These are phyloP conservation scores for Otocyon megalotis DNA, from an alignment of 2,113 vertebrate genomes.

Conservation along the genomic window DNA sequence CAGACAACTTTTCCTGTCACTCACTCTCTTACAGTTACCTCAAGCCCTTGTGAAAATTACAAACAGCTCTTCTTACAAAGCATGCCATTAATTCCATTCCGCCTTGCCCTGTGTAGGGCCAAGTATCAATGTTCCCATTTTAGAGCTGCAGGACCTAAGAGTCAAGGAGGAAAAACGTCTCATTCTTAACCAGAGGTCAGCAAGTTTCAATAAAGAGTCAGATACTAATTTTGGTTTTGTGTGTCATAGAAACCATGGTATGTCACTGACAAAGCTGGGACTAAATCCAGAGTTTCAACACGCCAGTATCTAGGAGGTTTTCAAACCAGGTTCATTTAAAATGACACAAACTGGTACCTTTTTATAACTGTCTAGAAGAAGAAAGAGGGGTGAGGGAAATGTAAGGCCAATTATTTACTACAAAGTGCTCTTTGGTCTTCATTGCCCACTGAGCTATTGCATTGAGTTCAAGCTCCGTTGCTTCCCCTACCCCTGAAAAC, in stretches of 20 bases:
- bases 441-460: not conserved
- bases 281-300: not conserved
- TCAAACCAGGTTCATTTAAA: not conserved
- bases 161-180: not conserved
- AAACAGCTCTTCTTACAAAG: not conserved
- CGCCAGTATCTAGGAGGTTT: not conserved
- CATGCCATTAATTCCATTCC: not conserved
- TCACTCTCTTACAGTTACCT: not conserved
- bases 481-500: not conserved
- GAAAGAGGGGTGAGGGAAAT: not conserved
- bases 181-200: not conserved
- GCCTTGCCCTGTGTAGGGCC: not conserved
- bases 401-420: not conserved
- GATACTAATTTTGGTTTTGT: not conserved
- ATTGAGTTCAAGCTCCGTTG: not conserved
- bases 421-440: not conserved
- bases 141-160: not conserved
- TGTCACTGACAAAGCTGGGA: not conserved
- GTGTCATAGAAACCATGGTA: not conserved
- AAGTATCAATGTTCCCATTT: not conserved
- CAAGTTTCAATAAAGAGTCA: not conserved
- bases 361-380: not conserved
- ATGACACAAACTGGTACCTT: not conserved
- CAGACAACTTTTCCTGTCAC: not conserved
- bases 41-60: slow-evolving; percentile 1